Evolutionary conservation across 1,140 invertebrate genomes (phyloP), one percentile per base, ranked within the genome.

Genomic region (Tetramorium alpestre): DNA sequence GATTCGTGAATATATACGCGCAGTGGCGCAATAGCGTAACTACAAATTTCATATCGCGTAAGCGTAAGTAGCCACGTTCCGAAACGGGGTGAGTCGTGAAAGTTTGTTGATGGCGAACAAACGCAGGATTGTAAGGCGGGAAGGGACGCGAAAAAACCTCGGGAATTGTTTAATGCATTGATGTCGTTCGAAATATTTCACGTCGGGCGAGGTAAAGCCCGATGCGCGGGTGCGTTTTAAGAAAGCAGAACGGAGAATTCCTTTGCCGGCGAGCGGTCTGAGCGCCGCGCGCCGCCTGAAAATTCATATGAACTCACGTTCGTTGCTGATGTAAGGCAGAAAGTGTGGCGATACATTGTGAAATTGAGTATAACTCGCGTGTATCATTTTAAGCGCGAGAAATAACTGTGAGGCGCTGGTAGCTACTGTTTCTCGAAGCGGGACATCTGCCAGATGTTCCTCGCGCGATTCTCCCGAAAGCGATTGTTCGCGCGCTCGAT

Each of bases 361-460:
- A 90, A 89, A 90, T 87, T 75, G 54, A 28, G 41, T 65, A 56
- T 51, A 84, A 28, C 62, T 72, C 49, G 22, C 33, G 81, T 58
- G 77, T 89, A 88, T 91, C 81, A 82, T 67, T 77, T 82, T 38
- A 73, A 85, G 72, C 60, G 70, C 60, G 82, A 65, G 85, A 87
- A 89, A 86, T 87, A 87, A 86, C 88, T 75, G 88, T 87, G 86
- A 77, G 76, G n/a, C 70, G 51, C 89, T 84, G 87, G 88, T 91
- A 87, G 88, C 90, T 87, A 65, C 86, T 89, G 81, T 64, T 38
- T 90, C 85, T 90, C 88, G 88, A 86, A 76, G 89, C 88, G 87
- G 90, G 90, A 93, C 93, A 93, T 93, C 92, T 94, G 93, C 91
- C 92, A 92, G 93, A 94, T 92, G 94, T 91, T 78, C 41, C 77